Evolutionary conservation across 2,113 vertebrate genomes (phyloP), one percentile per base, ranked within the genome.

Genomic region (Oreochromis aureus): DNA sequence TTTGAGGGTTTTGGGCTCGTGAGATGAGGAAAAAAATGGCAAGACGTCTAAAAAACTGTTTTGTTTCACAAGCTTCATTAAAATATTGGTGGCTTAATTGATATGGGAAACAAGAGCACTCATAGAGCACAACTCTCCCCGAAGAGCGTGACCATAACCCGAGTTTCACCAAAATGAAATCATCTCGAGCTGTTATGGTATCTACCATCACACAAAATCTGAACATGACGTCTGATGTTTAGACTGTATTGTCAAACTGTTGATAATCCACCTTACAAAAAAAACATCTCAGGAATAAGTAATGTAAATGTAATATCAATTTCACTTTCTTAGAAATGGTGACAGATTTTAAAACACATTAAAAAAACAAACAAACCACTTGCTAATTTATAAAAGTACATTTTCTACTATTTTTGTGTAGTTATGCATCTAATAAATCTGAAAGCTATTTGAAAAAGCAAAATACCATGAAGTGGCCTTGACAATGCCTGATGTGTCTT

Each of bases 371-470:
- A 48, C 6, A 22, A 51, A 48, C 10, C 39, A 73, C 41, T 27
- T 48, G 46, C 8, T 55, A 6, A 39, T 56, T 83, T 19, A 76
- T 30, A 71, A 19, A 48, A 81, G 79, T 32, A 78, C 16, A 78
- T 78, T 78, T 32, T n/a, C 6, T 22, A 66, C 61, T 22, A 22
- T 66, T 66, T 22, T 22, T 66, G 10, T 66, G 61, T 69, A 69
- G 61, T 81, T 71, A 83, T 81, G 87, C 79, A 87, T 90, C 86
- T 32, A 89, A 82, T 82, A 58, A 59, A 51, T 32, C 66, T 71
- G 56, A 79, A 81, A 76, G 66, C 53, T 80, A 89, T 83, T 78
- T 83, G 53, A 91, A 88, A 85, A 78, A 71, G 36, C n/a, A 85
- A 83, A 90, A 85, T 36, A 71, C 55, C 44, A 82, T 92, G 76